phyloP scores from a whole-genome alignment of 2,113 vertebrate species.

The Tetraodon nigroviridis region DNA sequence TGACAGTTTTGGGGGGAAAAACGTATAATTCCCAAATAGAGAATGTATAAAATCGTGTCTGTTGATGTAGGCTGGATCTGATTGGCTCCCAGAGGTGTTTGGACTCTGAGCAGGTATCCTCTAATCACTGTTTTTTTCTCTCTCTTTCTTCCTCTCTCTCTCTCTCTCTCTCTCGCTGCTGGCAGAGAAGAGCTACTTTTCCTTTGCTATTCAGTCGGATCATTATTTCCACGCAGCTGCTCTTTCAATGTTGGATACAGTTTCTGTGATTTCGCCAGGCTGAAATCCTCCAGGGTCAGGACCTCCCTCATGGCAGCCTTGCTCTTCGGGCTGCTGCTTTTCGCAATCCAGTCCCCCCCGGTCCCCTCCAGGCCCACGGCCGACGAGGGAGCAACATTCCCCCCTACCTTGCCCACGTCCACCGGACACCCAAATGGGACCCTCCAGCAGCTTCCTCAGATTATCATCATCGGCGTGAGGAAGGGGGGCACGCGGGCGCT shows the following conservation, averaged over 20 bases:
- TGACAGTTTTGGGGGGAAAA: constrained; percentile 8
- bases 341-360: constrained; percentile 77
- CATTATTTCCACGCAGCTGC: constrained; percentile 50
- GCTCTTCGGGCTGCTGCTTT: constrained; percentile 82
- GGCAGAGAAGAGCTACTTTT: constrained; percentile 36
- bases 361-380: constrained; percentile 73
- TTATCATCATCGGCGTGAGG: constrained; percentile 93
- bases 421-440: constrained; percentile 76
- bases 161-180: constrained; percentile 27
- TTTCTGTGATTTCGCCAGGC: constrained; percentile 69
- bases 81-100: background rate
- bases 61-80: background rate
- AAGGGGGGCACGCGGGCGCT: constrained; percentile 95
- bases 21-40: background rate
- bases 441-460: constrained; percentile 80
- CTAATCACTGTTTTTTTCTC: constrained; percentile 34
- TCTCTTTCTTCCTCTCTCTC: too few relatives aligned
- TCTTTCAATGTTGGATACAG: constrained; percentile 68
- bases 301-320: constrained; percentile 84
- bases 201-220: constrained; percentile 20
- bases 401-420: constrained; percentile 26
- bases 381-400: constrained; percentile 30
- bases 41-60: background rate
- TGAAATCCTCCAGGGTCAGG: constrained; percentile 77
- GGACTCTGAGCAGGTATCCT: background rate